Evolutionary conservation across 1,140 invertebrate genomes (phyloP), one percentile per base, ranked within the genome.

Genomic region (Scaptomyza montana): DNA sequence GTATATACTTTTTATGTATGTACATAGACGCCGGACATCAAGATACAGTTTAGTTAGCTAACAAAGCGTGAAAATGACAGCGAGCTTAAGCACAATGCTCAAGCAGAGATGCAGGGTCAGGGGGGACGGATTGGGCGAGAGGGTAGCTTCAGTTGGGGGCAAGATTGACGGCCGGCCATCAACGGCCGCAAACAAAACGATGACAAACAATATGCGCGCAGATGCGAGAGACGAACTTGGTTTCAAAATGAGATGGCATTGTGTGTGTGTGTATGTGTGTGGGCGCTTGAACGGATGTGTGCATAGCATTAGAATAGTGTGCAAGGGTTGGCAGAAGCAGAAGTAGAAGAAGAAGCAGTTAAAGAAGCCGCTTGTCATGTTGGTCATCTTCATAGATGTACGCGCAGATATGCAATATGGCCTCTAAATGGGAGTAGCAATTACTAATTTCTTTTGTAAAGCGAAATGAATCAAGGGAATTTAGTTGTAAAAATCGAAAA

Each of bases 31-130:
- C 62, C 55, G 63, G 62, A 66, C 69, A 54, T 54, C 9, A 16
- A 72, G 39, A 46, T 73, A 89, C 82, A 89, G 84, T 87, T 87
- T 89, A 84, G 84, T 76, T 79, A 70, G 85, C 84, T 84, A 87
- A 87, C 84, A 87, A 87, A 89, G 85, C 84, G 85, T 87, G 80
- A 87, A 87, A 87, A 87, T 77, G 77, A 80, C 85, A 79, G 79
- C 74, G 66, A 64, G 73, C 74, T 47, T 46, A 62, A 57, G 62
- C 68, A 74, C 71, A 74, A 74, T 69, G 71, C 57, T 51, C 28
- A 25, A 25, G 21, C 21, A 1, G 2, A 25, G 21, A 25, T 25
- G 21, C 21, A 25, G 21, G 21, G 16, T 16, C 16, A 16, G 16
- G 21, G 21, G 30, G 5, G 30, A 13, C 65, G 25, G 36, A 16